A percentile compares a stretch with the other conserved stretches of the same genome.
These are phyloP conservation scores for Pterois miles DNA, from an alignment of 2,797 vertebrate genomes.

Conservation along the genomic window DNA sequence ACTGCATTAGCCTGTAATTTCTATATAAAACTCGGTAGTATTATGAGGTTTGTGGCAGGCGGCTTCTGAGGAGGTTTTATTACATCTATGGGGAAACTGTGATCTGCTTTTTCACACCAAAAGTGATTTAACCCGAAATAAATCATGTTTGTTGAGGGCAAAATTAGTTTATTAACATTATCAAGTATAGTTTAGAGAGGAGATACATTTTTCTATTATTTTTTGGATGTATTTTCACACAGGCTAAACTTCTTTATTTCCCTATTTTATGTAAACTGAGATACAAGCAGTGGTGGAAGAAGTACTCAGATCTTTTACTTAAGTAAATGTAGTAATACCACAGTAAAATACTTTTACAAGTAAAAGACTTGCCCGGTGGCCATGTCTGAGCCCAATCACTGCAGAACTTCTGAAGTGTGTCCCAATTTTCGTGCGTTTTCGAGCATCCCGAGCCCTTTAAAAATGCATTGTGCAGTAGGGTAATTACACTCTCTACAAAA, in stretches of 20 bases:
- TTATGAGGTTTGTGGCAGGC: conserved; percentile 3
- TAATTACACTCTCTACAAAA: too few species aligned
- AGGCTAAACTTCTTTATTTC: not conserved
- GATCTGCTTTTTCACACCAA: not conserved
- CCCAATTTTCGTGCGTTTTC: too few species aligned
- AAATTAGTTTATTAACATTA: not conserved
- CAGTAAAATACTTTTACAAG: too few species aligned
- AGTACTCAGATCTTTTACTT: too few species aligned
- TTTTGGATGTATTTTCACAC: not conserved
- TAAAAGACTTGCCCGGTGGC: too few species aligned
- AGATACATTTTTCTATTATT: not conserved
- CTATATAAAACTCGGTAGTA: not conserved
- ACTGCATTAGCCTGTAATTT: not conserved
- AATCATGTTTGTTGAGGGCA: not conserved
- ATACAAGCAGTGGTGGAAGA: not conserved
- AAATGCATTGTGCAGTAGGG: too few species aligned
- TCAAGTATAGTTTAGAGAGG: not conserved
- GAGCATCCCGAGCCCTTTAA: too few species aligned
- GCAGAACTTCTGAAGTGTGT: too few species aligned
- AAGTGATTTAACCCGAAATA: not conserved
- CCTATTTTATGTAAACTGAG: not conserved
- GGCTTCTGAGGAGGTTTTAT: not conserved
- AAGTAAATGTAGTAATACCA: too few species aligned
- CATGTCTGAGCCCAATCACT: too few species aligned
- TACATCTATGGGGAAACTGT: not conserved